A percentile compares a stretch with the other conserved stretches of the same genome.
These are phyloP conservation scores for Pholis gunnellus DNA, from an alignment of 2,113 vertebrate genomes.

Conservation along the genomic window DNA sequence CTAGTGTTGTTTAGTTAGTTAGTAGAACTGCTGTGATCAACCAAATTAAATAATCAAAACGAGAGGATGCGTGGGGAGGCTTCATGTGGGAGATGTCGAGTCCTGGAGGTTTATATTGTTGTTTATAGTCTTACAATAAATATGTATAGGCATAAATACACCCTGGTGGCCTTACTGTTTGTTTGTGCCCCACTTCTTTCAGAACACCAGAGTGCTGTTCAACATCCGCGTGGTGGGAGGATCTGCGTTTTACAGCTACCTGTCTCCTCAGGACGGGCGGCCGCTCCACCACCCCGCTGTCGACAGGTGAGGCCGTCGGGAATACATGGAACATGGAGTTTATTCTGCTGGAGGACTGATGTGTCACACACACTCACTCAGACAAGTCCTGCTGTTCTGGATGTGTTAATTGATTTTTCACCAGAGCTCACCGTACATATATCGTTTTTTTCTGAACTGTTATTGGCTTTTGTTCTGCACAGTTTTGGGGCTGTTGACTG, in stretches of 20 bases:
- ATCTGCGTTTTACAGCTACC: constrained; percentile 86
- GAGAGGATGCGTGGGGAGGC: neutral
- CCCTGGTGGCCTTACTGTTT: neutral
- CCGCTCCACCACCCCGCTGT: constrained; percentile 92
- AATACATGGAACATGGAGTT: neutral
- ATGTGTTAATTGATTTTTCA: constrained; percentile 13
- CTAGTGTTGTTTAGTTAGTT: neutral
- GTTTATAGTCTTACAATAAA: neutral
- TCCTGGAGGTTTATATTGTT: neutral
- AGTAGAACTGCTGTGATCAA: neutral
- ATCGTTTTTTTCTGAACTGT: neutral
- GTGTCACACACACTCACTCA: neutral
- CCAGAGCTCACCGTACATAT: constrained; percentile 3
- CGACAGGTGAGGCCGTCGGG: constrained; percentile 87
- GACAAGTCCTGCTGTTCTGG: neutral
- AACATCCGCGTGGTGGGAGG: constrained; percentile 89
- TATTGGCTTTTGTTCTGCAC: neutral
- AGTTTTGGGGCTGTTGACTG: constrained; percentile 25
- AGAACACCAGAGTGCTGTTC: constrained; percentile 88
- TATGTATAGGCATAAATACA: neutral
- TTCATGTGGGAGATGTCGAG: neutral
- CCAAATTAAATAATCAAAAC: neutral
- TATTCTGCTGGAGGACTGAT: neutral
- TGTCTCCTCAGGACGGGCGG: constrained; percentile 88
- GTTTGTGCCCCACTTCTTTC: constrained; percentile 35